Evolutionary conservation across 2,888 invertebrate species (phyloP), one percentile per base, ranked within the genome.

Genomic region (Synanthedon myopaeformis): DNA sequence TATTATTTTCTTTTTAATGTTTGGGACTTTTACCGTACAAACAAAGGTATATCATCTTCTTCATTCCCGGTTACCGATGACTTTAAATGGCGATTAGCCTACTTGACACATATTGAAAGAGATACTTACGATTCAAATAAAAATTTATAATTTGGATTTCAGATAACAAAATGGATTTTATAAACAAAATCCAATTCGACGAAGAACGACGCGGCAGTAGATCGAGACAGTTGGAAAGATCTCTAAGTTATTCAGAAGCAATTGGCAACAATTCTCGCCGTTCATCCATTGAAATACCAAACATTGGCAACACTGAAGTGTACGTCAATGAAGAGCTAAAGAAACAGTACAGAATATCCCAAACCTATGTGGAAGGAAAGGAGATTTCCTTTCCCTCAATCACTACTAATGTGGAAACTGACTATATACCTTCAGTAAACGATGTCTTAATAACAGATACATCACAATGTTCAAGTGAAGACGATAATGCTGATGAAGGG

Each of bases 341-440:
- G 56, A 84, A 82, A 58, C 82, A 86, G 1, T 83, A 74, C 55
- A 68, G 86, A 53, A 85, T 86, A 56, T 85, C 83, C 0, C 86
- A 86, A 64, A 82, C 79, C 0, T 84, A 84, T 48, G 84, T 86
- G 0, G 87, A 87, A 73, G 86, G 86, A 0, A 84, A 77, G 57
- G 85, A 86, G 64, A 83, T 86, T 1, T 60, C 72, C 0, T 85
- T 85, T 17, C 76, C 79, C 1, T 64, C 64, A 1, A 59, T 62
- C 3, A 63, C 65, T 0, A 69, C 69, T 0, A 76, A 76, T 51
- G 53, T 66, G 12, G 75, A 79, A 6, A 63, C 64, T 0, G 70
- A 66, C n/a, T 52, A 58, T 19, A 53, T 54, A 12, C 62, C 59
- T 14, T 57, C 64, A 1, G 67, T 61, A 10, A 55, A 58, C 1